Base-by-base conservation (phyloP, 2,113 vertebrate genomes). In the Axis porcinus region DNA sequence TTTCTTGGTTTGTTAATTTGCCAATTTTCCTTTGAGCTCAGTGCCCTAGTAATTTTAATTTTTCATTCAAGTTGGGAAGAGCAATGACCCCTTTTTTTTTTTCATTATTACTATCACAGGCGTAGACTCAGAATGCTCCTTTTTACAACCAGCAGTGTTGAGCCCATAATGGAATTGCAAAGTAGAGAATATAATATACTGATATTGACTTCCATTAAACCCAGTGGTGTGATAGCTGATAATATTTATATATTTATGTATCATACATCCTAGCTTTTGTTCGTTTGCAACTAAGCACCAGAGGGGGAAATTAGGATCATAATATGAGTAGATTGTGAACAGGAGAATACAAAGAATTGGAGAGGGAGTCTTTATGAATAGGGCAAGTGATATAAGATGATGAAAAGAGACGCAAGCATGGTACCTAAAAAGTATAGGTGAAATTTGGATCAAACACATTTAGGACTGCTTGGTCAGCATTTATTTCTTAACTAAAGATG, bases 1-100 rank as follows among this genome's bases (percentile, higher is more conserved):
- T 98, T 98, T 98, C 98, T 98, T 97, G 90, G 98, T 98, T 98
- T 98, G 96, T 98, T 99, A 98, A 99, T 99, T 99, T 99, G 97
- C 98, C 98, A 97, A 76, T 98, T 99, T 99, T 98, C 98, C 98
- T 99, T 98, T 98, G 98, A 98, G 98, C 98, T 98, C 98, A 98
- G 95, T 98, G 97, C 96, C 97, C 97, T 98, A 93, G 95, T 96
- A 98, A 97, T 99, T 99, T 99, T 98, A 99, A 99, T 99, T 99
- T 99, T 99, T 99, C 95, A 98, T 99, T 99, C 62, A 89, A 94
- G 98, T 98, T 98, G 94, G 91, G 94, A 98, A 98, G 95, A 98
- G 94, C 98, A 98, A 98, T 98, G 97, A 98, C 98, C 97, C 89
- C 52, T 13, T 27, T 97, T 98, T 98, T 98, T 98, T 98, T 45